Evolutionary conservation across 2,888 invertebrate species (phyloP), one percentile per base, ranked within the genome.

Genomic region (Epinotia nisella): DNA sequence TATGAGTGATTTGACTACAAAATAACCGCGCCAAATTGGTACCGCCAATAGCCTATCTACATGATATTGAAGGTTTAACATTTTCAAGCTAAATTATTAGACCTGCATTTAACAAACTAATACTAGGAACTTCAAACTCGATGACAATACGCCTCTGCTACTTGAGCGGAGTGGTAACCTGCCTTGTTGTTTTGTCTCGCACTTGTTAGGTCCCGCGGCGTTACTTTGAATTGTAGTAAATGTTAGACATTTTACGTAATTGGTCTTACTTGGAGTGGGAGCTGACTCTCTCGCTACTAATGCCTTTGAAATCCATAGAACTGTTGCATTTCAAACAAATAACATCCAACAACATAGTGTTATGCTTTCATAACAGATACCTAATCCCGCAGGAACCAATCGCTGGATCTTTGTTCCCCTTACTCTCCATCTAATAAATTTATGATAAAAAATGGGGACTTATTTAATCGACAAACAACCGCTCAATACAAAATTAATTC

Each of bases 61-160:
- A 35, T 2, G 5, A 24, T n/a, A 53, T 70, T 51, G 53, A n/a
- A 49, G 29, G 13, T 41, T 70, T 39, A 64, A 64, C 19, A 35
- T 70, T 58, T 19, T 9, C 24, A 17, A 13, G 19, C 15, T 39
- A 41, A 24, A 59, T 41, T 13, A 13, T 13, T 59, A 65, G 58
- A 41, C 59, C 39, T 66, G 53, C 58, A 59, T 61, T 41, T 41
- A 61, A 60, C 60, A 49, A 71, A 67, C 61, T 67, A 72, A 61
- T 61, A 29, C 21, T 55, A 35, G 55, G 60, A 72, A 61, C 71
- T 67, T 61, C 60, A 53, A 72, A 72, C 71, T 72, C 65, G n/a
- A 60, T 45, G 55, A 72, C 71, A 72, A 67, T 72, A 49, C 55
- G 67, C 61, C 61, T 61, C 61, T 67, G 67, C 49, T 45, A 29